Percentiles rank a stretch among this genome's conserved stretches.
These are phyloP conservation scores for Lamproptera curius DNA, from an alignment of 2,888 invertebrate genomes.

Conservation along the genomic window DNA sequence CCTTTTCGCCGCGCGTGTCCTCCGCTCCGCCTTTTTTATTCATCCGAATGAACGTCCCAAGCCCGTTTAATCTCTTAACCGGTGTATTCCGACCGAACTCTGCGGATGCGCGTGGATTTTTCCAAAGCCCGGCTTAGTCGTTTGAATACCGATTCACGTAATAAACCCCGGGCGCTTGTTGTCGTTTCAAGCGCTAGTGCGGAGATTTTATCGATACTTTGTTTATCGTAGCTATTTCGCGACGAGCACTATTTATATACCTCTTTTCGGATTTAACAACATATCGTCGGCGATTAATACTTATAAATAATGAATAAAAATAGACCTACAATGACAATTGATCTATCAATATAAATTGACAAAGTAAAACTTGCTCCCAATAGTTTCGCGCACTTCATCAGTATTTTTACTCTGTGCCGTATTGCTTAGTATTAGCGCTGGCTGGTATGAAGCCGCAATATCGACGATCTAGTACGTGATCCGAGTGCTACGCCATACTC, in stretches of 20 bases:
- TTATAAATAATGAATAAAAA: too few relatives aligned
- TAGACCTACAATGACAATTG: too few relatives aligned
- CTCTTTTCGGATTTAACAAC: too few relatives aligned
- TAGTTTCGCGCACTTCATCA: too few relatives aligned
- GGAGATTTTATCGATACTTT: slow-evolving; percentile 50
- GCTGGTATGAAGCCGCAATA: slow-evolving; percentile 24
- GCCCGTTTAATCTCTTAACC: slow-evolving; percentile 1
- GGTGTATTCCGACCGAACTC: not conserved
- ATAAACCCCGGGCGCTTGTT: not conserved
- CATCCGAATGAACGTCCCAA: not conserved
- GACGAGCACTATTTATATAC: too few relatives aligned
- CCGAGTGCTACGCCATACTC: slow-evolving; percentile 22
- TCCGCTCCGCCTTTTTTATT: not conserved
- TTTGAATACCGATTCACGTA: too few relatives aligned
- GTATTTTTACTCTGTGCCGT: slow-evolving; percentile 3
- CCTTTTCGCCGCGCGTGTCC: not conserved
- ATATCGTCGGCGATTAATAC: too few relatives aligned
- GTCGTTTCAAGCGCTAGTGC: slow-evolving; percentile 25
- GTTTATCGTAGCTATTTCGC: too few relatives aligned
- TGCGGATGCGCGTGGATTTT: too few relatives aligned
- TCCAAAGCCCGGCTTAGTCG: too few relatives aligned
- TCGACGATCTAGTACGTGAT: slow-evolving; percentile 33
- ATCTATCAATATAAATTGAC: too few relatives aligned
- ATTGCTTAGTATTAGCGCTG: slow-evolving; percentile 8
- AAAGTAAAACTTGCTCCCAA: too few relatives aligned